Evolutionary conservation across 1,140 invertebrate species (phyloP).

Genomic region (Druon quercuslanigerum): DNA sequence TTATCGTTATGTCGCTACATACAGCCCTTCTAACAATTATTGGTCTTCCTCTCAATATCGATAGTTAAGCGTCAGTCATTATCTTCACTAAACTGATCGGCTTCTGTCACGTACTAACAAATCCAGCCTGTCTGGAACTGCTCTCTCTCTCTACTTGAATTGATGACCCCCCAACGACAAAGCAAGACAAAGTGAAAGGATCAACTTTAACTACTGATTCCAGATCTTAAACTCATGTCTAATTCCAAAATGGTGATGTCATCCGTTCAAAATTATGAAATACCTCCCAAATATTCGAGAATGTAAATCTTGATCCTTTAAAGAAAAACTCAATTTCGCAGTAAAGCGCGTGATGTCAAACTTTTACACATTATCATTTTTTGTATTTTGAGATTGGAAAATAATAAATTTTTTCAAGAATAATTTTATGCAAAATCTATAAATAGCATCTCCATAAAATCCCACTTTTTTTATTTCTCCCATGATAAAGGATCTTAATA

Average conservation of each 20-base stretch:
- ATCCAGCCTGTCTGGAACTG: conserved; percentile 1
- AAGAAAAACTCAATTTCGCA: too few species aligned
- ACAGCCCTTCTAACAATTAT: conserved; percentile 58
- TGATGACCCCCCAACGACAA: background rate
- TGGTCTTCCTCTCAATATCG: conserved; percentile 42
- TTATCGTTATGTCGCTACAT: conserved; percentile 37
- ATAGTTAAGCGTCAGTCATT: conserved; percentile 46
- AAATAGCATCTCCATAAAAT: too few species aligned
- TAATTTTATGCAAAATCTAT: too few species aligned
- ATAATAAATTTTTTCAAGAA: too few species aligned
- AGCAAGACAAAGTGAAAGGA: background rate
- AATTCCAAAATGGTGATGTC: conserved; percentile 29
- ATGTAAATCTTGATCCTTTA: too few species aligned
- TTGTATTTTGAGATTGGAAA: too few species aligned
- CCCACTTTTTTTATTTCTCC: too few species aligned
- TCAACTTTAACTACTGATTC: background rate
- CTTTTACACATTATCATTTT: too few species aligned
- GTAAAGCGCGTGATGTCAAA: too few species aligned
- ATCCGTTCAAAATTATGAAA: background rate
- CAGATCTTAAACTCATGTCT: conserved; percentile 17
- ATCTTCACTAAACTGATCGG: conserved; percentile 46
- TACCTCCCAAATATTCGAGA: too few species aligned
- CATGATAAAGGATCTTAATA: too few species aligned
- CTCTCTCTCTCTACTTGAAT: background rate
- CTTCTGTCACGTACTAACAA: conserved; percentile 50